Percentiles rank a stretch among this genome's conserved stretches.
These are phyloP conservation scores for Antedon mediterranea DNA, from an alignment of 53 echinoderm and acorn worm genomes.

Conservation along the genomic window DNA sequence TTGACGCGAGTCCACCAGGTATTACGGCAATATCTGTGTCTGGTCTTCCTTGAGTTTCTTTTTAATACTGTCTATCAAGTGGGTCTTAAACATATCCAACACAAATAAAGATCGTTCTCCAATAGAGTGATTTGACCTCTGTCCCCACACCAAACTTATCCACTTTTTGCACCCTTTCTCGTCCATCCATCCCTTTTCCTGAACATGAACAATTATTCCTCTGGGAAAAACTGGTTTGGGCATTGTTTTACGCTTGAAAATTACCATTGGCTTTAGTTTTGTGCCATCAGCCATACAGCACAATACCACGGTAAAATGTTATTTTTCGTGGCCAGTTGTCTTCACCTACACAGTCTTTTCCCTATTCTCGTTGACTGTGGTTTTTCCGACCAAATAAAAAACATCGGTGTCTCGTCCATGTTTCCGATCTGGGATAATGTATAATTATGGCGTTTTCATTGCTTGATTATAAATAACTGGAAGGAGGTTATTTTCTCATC, in stretches of 20 bases:
- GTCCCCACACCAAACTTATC: constrained; percentile 19
- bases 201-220: constrained; percentile 11
- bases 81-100: constrained; percentile 23
- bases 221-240: neutral
- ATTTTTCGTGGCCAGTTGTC: constrained; percentile 18
- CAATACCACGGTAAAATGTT: constrained; percentile 25
- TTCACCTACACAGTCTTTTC: constrained; percentile 5
- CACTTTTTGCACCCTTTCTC: constrained; percentile 20
- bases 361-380: constrained; percentile 18
- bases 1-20: constrained; percentile 32
- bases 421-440: neutral
- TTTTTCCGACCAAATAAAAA: constrained; percentile 5
- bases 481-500: neutral
- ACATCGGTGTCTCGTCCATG: constrained; percentile 3
- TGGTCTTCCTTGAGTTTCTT: neutral
- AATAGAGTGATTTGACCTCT: neutral
- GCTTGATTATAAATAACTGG: constrained; percentile 5
- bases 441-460: constrained; percentile 2
- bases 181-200: constrained; percentile 29
- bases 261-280: constrained; percentile 22
- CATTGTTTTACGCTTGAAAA: constrained; percentile 5
- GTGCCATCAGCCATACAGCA: constrained; percentile 12
- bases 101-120: constrained; percentile 13
- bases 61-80: constrained; percentile 16
- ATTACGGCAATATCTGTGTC: constrained; percentile 37